phyloP scores from a whole-genome alignment of 2,888 invertebrate genomes.

The Pecten maximus region DNA sequence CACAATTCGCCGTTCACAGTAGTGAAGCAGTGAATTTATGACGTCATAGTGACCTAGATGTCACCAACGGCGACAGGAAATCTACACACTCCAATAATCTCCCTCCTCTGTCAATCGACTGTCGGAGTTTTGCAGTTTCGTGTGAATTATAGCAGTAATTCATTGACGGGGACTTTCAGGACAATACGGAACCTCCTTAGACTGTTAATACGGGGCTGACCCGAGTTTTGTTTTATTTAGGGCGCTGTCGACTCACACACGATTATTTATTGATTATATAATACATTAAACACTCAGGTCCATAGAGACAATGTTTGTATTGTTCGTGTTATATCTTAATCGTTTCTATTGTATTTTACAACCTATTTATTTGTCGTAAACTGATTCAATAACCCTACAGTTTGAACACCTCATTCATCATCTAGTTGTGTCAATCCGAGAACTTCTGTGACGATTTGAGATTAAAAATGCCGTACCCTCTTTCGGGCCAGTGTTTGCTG shows the following conservation, averaged over 20 bases:
- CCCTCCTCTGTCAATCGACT: neutral
- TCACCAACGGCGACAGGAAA: constrained; percentile 3
- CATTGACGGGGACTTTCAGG: neutral
- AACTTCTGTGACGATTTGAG: no score
- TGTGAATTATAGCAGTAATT: neutral
- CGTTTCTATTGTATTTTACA: neutral
- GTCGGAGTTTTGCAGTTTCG: neutral
- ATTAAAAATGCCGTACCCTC: no score
- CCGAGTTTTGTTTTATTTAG: neutral
- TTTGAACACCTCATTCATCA: neutral
- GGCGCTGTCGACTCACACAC: neutral
- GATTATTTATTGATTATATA: neutral
- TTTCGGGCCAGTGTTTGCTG: no score
- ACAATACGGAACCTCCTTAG: neutral
- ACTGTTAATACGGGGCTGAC: neutral
- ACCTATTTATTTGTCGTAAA: neutral
- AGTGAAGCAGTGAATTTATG: neutral
- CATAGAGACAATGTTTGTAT: neutral
- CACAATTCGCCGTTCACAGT: no score
- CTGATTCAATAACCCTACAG: neutral
- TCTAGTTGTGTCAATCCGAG: no score
- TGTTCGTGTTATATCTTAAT: neutral
- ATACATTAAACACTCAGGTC: neutral
- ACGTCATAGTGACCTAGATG: neutral
- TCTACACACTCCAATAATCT: neutral